Evolutionary conservation across 2,888 invertebrate genomes (phyloP).

Genomic region (Argyra leucocephala): DNA sequence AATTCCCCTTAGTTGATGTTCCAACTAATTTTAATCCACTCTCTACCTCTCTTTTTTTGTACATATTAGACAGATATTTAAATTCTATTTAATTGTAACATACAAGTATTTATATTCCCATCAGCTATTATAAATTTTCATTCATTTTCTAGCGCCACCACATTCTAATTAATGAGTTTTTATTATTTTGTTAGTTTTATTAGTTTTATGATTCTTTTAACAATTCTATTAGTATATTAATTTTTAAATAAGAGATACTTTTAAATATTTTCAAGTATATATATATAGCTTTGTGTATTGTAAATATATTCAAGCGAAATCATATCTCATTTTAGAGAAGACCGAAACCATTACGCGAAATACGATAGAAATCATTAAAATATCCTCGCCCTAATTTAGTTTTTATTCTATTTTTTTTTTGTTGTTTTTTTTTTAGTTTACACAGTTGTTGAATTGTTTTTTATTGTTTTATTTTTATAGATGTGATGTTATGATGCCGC

Average conservation of each 20-base stretch:
- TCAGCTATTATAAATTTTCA: background rate
- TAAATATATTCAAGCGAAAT: background rate
- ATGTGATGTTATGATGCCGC: background rate
- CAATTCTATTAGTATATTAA: no score
- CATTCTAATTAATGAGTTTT: background rate
- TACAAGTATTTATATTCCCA: no score
- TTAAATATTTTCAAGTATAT: background rate
- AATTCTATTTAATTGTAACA: no score
- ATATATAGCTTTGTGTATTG: background rate
- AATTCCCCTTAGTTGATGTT: no score
- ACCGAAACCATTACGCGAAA: no score
- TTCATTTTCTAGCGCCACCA: background rate
- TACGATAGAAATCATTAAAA: background rate
- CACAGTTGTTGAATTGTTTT: background rate
- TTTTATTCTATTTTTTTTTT: no score
- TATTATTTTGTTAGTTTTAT: background rate
- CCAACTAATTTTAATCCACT: no score
- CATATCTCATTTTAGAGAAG: background rate
- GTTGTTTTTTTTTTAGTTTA: background rate
- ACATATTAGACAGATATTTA: no score
- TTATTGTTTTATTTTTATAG: background rate
- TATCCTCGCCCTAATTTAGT: background rate
- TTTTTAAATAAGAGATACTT: no score
- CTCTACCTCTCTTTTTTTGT: no score
- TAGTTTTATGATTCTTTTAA: no score